Evolutionary conservation across 1,140 invertebrate genomes (phyloP).

Genomic region (Micrasema longulum): DNA sequence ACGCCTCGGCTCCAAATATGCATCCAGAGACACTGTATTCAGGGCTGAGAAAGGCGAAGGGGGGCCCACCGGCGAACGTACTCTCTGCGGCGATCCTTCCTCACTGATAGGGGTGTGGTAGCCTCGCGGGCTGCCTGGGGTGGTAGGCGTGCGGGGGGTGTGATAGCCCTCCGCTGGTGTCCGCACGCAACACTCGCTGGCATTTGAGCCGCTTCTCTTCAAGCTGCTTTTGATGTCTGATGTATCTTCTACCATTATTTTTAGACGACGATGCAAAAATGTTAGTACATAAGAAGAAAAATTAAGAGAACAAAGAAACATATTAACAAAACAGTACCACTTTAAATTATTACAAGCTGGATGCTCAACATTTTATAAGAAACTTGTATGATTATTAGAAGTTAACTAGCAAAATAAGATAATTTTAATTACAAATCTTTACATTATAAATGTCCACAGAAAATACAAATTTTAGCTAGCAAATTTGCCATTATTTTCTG

Average conservation of each 20-base stretch:
- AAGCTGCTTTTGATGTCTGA: constrained; percentile 51
- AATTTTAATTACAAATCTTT: no score
- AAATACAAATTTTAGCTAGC: no score
- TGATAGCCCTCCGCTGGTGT: constrained; percentile 63
- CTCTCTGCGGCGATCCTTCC: constrained; percentile 54
- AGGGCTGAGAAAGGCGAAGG: constrained; percentile 87
- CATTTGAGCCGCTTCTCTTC: constrained; percentile 56
- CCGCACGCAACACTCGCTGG: constrained; percentile 62
- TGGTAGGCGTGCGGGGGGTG: constrained; percentile 62
- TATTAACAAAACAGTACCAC: no score
- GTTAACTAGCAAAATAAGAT: no score
- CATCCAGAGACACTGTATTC: constrained; percentile 85
- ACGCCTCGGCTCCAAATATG: constrained; percentile 83
- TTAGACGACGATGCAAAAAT: neutral
- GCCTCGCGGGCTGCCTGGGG: constrained; percentile 67
- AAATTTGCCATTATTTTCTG: no score
- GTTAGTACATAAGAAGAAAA: constrained; percentile 16
- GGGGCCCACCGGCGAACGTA: constrained; percentile 64
- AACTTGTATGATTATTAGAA: no score
- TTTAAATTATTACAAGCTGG: no score
- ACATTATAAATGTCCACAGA: no score
- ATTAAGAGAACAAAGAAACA: constrained; percentile 36
- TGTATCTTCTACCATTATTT: constrained; percentile 40
- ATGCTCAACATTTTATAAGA: no score
- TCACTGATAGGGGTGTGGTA: constrained; percentile 75